A percentile compares a stretch with the other conserved stretches of the same genome.
phyloP scores from a whole-genome alignment of 2,113 vertebrate genomes.

The Narcine bancroftii region DNA sequence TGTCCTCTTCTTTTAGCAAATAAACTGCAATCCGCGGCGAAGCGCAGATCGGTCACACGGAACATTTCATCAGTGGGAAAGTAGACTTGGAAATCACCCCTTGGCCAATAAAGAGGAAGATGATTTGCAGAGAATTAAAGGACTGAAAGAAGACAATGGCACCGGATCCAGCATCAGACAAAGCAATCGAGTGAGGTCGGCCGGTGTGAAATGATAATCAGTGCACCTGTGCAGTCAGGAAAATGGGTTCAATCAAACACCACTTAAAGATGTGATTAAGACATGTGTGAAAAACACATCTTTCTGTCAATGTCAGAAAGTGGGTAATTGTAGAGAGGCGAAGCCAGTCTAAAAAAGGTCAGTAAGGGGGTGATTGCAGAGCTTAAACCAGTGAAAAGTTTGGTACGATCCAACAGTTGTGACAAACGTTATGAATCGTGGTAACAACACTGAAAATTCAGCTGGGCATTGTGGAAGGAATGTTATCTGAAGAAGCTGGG shows the following conservation, averaged over 20 bases:
- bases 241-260: neutral
- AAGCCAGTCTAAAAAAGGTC: neutral
- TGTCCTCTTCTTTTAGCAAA: too few relatives aligned
- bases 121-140: neutral
- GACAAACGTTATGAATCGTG: neutral
- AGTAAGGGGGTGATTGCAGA: neutral
- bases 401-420: neutral
- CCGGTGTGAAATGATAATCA: neutral
- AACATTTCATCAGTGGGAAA: neutral
- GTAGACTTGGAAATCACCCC: neutral
- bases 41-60: neutral
- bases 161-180: neutral
- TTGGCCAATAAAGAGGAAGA: neutral
- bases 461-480: neutral
- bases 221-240: neutral
- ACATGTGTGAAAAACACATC: neutral
- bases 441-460: neutral
- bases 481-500: neutral
- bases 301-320: neutral
- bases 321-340: neutral
- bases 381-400: neutral
- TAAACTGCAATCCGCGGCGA: neutral
- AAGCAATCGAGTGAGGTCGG: neutral
- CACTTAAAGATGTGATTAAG: neutral
- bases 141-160: neutral